Evolutionary conservation across 2,113 vertebrate species (phyloP).

Genomic region (Castor canadensis): DNA sequence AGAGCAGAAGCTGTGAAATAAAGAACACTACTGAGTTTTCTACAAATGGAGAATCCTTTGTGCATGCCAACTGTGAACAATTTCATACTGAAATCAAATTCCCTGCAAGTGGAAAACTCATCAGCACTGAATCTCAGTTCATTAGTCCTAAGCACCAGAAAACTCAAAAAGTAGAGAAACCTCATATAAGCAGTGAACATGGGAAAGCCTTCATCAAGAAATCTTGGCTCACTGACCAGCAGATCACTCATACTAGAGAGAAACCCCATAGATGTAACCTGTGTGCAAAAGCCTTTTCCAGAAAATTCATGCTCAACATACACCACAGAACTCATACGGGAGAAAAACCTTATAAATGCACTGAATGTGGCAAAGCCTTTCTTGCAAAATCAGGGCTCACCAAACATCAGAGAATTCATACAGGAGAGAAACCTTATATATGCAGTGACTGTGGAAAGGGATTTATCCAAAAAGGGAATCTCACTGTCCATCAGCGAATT

Average conservation of each 20-base stretch:
- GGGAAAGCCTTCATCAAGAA: slow-evolving; percentile 60
- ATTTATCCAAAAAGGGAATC: slow-evolving; percentile 68
- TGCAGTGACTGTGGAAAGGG: slow-evolving; percentile 69
- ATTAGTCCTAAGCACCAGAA: slow-evolving; percentile 21
- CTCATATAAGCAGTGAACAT: slow-evolving; percentile 46
- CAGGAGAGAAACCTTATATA: no score
- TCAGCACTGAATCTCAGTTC: slow-evolving; percentile 39
- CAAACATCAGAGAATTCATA: no score
- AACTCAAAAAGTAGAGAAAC: slow-evolving; percentile 51
- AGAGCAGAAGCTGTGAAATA: background rate
- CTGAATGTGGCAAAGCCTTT: no score
- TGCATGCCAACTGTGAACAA: background rate
- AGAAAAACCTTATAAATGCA: no score
- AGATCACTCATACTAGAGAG: slow-evolving; percentile 40
- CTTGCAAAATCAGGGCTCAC: no score
- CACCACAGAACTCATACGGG: slow-evolving; percentile 43
- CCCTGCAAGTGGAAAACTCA: slow-evolving; percentile 20
- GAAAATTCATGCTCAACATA: slow-evolving; percentile 44
- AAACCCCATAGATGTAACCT: slow-evolving; percentile 37
- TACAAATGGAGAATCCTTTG: background rate
- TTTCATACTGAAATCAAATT: background rate
- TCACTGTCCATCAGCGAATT: slow-evolving; percentile 63
- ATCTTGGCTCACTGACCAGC: slow-evolving; percentile 50
- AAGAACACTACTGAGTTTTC: background rate
- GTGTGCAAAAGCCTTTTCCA: slow-evolving; percentile 62